Base-by-base conservation (phyloP, 2,888 invertebrate species). In the Brachyptera putata region DNA sequence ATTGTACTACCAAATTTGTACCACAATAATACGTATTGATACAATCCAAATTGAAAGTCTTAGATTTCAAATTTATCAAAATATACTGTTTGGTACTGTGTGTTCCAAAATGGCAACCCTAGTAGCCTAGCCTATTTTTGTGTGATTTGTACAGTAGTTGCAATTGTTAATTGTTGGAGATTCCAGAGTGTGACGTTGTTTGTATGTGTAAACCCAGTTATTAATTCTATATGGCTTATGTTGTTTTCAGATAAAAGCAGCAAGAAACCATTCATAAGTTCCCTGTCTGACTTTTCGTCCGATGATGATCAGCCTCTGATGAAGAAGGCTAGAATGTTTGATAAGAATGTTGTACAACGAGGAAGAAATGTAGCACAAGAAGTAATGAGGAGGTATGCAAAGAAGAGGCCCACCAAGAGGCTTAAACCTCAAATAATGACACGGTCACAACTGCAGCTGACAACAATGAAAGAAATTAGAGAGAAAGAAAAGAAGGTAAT, bases 291-390 rank as follows among this genome's bases (percentile, higher is more conserved):
- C 58, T 80, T 79, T 67, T 80, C 80, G 5, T 80, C 80, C 1
- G 81, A 80, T 57, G 80, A 80, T 66, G 79, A 80, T 65, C 76
- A 79, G 66, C 80, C 80, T 1, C 68, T 80, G 43, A 64, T 55
- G 61, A 65, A 63, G 59, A 66, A 61, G 61, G 61, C 62, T 16
- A 55, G 53, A 9, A 50, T 61, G 14, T 16, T 55, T 16, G 61
- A 34, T 18, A 53, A 53, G 16, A 21, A 9, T 18, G 16, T 26
- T 4, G 24, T 18, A 22, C 34, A 16, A 13, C 16, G 53, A 11
- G 53, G 53, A 3, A 18, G 21, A 21, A 53, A 53, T 14, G 3
- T 53, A 1, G 53, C 53, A 2, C 53, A 53, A 11, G 18, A 53
- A 21, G 53, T 53, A 11, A 53, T 36, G 53, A 53, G 36, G 22